phyloP scores from a whole-genome alignment of 2,113 vertebrate species.

The Notarius lentiginosus region DNA sequence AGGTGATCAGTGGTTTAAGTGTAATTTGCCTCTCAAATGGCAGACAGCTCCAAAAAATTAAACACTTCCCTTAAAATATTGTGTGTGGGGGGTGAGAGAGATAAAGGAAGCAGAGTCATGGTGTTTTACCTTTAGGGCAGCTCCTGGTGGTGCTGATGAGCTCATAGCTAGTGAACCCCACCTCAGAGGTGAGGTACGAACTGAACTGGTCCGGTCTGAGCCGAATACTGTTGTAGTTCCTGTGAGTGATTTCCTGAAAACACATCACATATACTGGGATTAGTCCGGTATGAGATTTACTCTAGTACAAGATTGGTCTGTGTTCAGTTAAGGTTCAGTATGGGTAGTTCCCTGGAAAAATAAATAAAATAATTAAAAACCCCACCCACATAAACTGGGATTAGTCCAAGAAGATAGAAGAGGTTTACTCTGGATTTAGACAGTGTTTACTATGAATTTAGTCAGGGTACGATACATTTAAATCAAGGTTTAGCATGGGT shows the following conservation, averaged over 20 bases:
- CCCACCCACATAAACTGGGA: not conserved
- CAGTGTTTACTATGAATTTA: not conserved
- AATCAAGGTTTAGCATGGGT: too few relatives aligned
- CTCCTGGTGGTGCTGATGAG: constrained; percentile 71
- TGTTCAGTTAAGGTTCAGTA: not conserved
- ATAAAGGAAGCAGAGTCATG: not conserved
- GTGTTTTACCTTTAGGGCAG: constrained; percentile 71
- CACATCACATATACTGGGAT: constrained; percentile 1
- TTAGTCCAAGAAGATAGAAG: not conserved
- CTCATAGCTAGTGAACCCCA: constrained; percentile 84
- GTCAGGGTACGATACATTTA: not conserved
- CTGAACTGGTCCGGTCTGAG: constrained; percentile 83
- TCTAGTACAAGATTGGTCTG: not conserved
- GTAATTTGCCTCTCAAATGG: not conserved
- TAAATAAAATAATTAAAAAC: not conserved
- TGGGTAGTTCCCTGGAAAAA: not conserved
- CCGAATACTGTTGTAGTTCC: constrained; percentile 74
- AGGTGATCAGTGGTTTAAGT: not conserved
- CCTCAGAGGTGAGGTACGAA: constrained; percentile 76
- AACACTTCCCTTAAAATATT: not conserved
- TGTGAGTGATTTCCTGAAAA: constrained; percentile 73
- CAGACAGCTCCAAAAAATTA: not conserved
- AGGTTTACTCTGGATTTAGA: not conserved
- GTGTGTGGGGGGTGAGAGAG: not conserved
- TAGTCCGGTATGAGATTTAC: not conserved